Base-by-base conservation (phyloP, 2,797 vertebrate genomes). In the Neostethus bicornis region DNA sequence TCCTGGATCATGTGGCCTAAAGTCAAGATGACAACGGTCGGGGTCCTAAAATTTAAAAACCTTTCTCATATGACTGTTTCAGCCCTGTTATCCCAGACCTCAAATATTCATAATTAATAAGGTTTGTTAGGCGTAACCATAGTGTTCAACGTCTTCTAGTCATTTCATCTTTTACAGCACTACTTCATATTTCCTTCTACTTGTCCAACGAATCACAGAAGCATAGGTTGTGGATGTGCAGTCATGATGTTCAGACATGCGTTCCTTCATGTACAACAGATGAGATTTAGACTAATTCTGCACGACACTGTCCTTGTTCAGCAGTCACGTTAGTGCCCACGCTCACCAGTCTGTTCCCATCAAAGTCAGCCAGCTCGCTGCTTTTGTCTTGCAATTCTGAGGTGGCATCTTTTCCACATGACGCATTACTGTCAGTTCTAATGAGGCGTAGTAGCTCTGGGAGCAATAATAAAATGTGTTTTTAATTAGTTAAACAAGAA, bases 371-470 rank as follows among this genome's bases (percentile, higher is more conserved):
- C 66, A 71, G 59, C 70, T 71, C 75, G 72, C 65, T 81, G 83
- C 74, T 80, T 76, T 69, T 66, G 68, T 63, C 71, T 76, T 32
- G 16, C 61, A 70, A 39, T 62, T 70, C 73, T 76, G 79, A 61
- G 77, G 79, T 79, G 73, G 58, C 54, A 45, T 68, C 69, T 79
- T 85, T 77, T 63, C 50, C 59, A 59, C 65, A 42, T 65, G 67
- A 68, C 49, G 60, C 72, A 46, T 58, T 24, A 7, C 76, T 75
- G 73, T 68, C 23, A 49, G 61, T 43, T 34, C 49, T 67, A 61
- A 77, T 29, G 38, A 77, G 61, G 72, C 51, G 7, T 29, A 65
- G 50, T 37, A 62, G 53, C 51, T 62, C 35, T 17, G 19, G 37
- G 51, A 64, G 55, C 53, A 69, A 42, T 59, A 61, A 70, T 52